A percentile compares a stretch with the other conserved stretches of the same genome.
These are phyloP conservation scores for Catonia carolina DNA, from an alignment of 2,888 invertebrate genomes.

Conservation along the genomic window DNA sequence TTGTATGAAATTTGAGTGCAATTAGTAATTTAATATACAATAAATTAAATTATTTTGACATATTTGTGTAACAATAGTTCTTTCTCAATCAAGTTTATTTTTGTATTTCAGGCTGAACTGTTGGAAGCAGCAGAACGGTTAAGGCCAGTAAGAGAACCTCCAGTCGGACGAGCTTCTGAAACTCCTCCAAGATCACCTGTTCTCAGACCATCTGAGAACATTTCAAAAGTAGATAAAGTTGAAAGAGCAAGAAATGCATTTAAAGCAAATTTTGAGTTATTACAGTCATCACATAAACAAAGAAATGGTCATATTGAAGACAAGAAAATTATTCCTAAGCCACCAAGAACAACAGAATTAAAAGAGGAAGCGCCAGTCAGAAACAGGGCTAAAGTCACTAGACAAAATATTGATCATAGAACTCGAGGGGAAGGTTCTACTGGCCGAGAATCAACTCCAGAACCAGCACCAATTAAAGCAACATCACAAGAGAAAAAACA, in stretches of 20 bases:
- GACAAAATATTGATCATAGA: slow-evolving; percentile 33
- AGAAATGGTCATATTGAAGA: not conserved
- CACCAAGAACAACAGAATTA: slow-evolving; percentile 15
- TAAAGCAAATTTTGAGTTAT: not conserved
- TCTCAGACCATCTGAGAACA: slow-evolving; percentile 27
- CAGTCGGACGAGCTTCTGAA: slow-evolving; percentile 40
- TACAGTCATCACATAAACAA: slow-evolving; percentile 9
- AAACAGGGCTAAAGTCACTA: slow-evolving; percentile 24
- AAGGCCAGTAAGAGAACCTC: slow-evolving; percentile 45
- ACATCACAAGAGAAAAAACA: slow-evolving; percentile 25
- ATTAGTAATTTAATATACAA: no score
- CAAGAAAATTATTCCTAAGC: not conserved
- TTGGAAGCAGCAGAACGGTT: slow-evolving; percentile 44
- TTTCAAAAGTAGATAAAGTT: not conserved
- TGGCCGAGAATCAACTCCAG: slow-evolving; percentile 29
- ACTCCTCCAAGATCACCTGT: slow-evolving; percentile 35
- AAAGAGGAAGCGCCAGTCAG: slow-evolving; percentile 26
- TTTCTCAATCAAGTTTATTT: no score
- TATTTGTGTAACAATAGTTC: no score
- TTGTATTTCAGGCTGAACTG: slow-evolving; percentile 43
- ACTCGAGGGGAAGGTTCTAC: slow-evolving; percentile 32
- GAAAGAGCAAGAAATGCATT: slow-evolving; percentile 7
- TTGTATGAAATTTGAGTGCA: no score
- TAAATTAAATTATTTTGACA: no score
- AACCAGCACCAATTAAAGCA: slow-evolving; percentile 31